A percentile compares a stretch with the other conserved stretches of the same genome.
These are phyloP conservation scores for Noctua comes DNA, from an alignment of 2,888 invertebrate genomes.

Conservation along the genomic window DNA sequence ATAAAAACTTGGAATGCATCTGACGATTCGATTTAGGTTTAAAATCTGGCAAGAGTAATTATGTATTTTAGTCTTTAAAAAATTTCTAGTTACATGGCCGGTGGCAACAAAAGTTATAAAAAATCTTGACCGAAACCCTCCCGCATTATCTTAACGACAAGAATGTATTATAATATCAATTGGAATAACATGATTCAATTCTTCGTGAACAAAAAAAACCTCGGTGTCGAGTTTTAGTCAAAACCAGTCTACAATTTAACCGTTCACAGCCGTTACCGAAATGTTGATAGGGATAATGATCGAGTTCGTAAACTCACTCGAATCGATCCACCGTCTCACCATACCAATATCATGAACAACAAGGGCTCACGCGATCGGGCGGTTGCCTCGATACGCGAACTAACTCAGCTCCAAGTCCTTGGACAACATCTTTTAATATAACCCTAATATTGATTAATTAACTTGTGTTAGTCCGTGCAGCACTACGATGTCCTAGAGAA, in stretches of 20 bases:
- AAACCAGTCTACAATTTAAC: conserved; percentile 63
- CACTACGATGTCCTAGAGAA: neutral
- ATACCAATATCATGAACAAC: conserved; percentile 73
- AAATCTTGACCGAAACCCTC: neutral
- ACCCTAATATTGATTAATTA: conserved; percentile 45
- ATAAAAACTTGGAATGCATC: conserved; percentile 34
- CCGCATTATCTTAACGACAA: conserved; percentile 2
- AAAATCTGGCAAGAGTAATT: neutral
- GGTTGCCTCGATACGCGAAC: conserved; percentile 63
- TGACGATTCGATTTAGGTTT: conserved; percentile 28
- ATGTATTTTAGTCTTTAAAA: conserved; percentile 10
- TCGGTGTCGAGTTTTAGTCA: conserved; percentile 43
- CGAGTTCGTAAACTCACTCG: conserved; percentile 75
- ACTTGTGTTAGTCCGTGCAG: neutral
- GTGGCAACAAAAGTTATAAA: conserved; percentile 12
- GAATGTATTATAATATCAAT: conserved; percentile 26
- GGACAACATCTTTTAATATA: conserved; percentile 67
- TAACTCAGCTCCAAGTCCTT: conserved; percentile 66
- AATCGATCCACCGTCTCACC: conserved; percentile 75
- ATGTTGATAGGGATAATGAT: conserved; percentile 76
- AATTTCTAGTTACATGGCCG: neutral
- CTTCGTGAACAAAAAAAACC: conserved; percentile 14
- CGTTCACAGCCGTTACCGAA: conserved; percentile 69
- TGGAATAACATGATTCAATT: conserved; percentile 35
- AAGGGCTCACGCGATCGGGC: conserved; percentile 74